Conservation (phyloP, 2,888 invertebrate genomes). For the Leucozona laternaria region DNA sequence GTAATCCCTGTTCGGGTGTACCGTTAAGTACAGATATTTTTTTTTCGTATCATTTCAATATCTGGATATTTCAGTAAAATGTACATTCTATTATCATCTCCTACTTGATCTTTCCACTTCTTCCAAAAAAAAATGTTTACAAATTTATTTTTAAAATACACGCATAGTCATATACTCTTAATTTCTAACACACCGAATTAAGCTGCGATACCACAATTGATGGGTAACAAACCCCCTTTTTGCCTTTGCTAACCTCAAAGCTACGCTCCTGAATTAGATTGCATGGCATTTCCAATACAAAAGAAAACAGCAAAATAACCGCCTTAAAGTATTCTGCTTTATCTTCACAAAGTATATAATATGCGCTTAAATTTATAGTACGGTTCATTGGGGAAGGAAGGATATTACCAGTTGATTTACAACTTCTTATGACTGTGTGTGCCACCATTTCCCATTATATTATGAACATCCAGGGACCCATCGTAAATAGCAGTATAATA, state of each 20-base stretch:
- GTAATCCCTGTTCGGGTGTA: too few species aligned
- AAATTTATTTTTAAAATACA: too few species aligned
- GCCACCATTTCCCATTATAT: constrained; percentile 22
- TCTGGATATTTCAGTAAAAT: too few species aligned
- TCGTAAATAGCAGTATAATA: constrained; percentile 35
- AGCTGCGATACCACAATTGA: too few species aligned
- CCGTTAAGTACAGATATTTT: too few species aligned
- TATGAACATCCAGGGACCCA: constrained; percentile 26
- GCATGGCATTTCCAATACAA: background rate
- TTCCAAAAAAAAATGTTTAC: too few species aligned
- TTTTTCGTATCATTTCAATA: too few species aligned
- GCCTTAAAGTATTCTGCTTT: constrained; percentile 14
- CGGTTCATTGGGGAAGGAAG: background rate
- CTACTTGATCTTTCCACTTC: too few species aligned
- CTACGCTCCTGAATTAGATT: background rate
- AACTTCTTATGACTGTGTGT: constrained; percentile 6
- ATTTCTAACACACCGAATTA: too few species aligned
- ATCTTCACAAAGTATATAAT: background rate
- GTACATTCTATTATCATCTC: too few species aligned
- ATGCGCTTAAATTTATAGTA: constrained; percentile 20
- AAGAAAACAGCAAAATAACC: background rate
- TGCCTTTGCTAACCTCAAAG: background rate
- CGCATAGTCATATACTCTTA: too few species aligned
- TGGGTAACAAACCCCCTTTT: too few species aligned
- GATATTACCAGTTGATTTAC: constrained; percentile 57